Conservation (phyloP, 1,140 invertebrate genomes). For the Armadillidium nasatum region DNA sequence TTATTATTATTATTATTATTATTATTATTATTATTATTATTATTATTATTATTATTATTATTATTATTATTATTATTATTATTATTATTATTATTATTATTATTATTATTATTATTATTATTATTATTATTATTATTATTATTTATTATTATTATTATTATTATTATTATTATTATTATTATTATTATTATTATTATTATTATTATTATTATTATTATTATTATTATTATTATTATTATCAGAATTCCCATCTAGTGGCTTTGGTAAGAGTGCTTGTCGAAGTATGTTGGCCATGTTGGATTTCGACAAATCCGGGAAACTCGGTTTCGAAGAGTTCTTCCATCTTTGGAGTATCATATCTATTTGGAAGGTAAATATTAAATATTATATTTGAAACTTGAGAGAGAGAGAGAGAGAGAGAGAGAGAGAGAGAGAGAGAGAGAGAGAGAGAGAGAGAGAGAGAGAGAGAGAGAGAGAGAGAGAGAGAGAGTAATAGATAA, state of each 20-base stretch:
- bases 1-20: too few species aligned
- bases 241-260: not conserved
- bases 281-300: not conserved
- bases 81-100: too few species aligned
- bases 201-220: too few species aligned
- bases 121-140: too few species aligned
- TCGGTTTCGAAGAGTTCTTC: not conserved
- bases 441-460: not conserved
- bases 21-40: too few species aligned
- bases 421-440: not conserved
- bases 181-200: too few species aligned
- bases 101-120: too few species aligned
- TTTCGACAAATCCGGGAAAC: not conserved
- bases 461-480: not conserved
- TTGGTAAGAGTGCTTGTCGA: not conserved
- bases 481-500: too few species aligned
- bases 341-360: not conserved
- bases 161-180: too few species aligned
- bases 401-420: not conserved
- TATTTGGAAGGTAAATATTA: not conserved
- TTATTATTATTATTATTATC: not conserved
- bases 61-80: too few species aligned
- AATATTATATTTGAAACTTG: not conserved
- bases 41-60: too few species aligned
- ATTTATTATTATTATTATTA: too few species aligned